Base-by-base conservation (phyloP, 2,888 invertebrate genomes). In the Gisinianus flammeolus region DNA sequence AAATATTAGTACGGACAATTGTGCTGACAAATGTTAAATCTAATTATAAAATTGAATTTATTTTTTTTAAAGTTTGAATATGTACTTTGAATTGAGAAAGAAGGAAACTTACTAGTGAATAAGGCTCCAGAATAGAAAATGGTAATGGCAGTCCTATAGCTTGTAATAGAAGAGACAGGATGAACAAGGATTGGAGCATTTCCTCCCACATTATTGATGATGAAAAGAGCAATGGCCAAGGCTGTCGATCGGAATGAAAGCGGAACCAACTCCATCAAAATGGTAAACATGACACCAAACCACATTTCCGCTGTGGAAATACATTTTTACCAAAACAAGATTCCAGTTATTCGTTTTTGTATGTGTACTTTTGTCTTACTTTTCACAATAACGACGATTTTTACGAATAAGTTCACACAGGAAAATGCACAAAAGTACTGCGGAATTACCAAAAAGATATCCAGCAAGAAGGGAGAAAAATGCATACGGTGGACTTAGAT, bases 171-270 rank as follows among this genome's bases (percentile, higher is more conserved):
- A 73, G 94, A 91, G 0, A 95, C 91, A 0, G 95, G 95, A 87
- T 95, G 94, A 1, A 95, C 94, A 8, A 94, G 89, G 85, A 95
- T 94, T 33, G 95, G 95, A 85, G 95, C 88, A 87, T 95, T 95
- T 52, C 95, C 95, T 6, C 95, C 95, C 80, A 95, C 91, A 88
- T 95, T 96, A 89, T 95, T 95, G 94, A 95, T 95, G 1, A 95
- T 94, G 87, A 96, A 96, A 56, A 95, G 89, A 86, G 95, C 95
- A 44, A 95, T 91, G 0, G 95, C 95, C 19, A 95, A 92, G 0
- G 94, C 93, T 56, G 94, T 94, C 4, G 95, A 95, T 68, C 95
- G 90, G 19, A 94, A 91, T 6, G 92, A 90, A 68, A 94, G 86
- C 0, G 95, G 95, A 0, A 95, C 94, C 81, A 95, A 93, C 88